phyloP scores from a whole-genome alignment of 2,797 vertebrate genomes.

The Periparus ater region DNA sequence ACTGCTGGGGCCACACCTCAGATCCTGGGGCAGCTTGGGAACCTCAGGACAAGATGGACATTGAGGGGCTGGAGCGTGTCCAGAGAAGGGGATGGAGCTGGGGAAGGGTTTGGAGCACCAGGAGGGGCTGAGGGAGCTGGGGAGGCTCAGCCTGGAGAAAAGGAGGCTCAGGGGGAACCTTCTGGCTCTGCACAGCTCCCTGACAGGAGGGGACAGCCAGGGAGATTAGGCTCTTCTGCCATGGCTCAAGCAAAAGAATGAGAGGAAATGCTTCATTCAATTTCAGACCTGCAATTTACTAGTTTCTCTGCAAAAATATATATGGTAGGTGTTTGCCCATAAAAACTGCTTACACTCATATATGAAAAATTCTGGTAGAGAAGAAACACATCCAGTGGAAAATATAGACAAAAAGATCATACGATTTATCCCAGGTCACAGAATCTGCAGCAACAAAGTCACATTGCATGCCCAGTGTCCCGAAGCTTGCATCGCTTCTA shows the following conservation, averaged over 20 bases:
- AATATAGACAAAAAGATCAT: not conserved
- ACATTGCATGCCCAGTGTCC: no score
- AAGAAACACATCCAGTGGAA: not conserved
- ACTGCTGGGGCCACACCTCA: not conserved
- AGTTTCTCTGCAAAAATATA: not conserved
- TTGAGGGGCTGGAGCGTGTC: not conserved
- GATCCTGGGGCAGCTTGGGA: not conserved
- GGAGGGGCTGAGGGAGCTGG: not conserved
- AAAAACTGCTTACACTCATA: not conserved
- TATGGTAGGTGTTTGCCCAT: not conserved
- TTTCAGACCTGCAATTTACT: not conserved
- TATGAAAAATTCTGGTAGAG: not conserved
- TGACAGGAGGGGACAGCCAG: not conserved
- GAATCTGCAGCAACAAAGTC: not conserved
- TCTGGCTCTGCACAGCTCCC: not conserved
- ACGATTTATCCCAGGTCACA: conserved; percentile 32
- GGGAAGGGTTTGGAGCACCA: not conserved
- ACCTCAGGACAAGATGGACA: not conserved
- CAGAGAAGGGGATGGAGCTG: no score
- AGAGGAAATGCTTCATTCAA: not conserved
- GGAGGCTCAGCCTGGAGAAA: not conserved
- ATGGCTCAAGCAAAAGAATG: not conserved
- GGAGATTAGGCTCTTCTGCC: not conserved
- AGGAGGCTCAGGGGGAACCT: not conserved
- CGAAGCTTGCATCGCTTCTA: not conserved